Evolutionary conservation across 2,888 invertebrate genomes (phyloP), one percentile per base, ranked within the genome.

Genomic region (Pristionchus maxplancki): DNA sequence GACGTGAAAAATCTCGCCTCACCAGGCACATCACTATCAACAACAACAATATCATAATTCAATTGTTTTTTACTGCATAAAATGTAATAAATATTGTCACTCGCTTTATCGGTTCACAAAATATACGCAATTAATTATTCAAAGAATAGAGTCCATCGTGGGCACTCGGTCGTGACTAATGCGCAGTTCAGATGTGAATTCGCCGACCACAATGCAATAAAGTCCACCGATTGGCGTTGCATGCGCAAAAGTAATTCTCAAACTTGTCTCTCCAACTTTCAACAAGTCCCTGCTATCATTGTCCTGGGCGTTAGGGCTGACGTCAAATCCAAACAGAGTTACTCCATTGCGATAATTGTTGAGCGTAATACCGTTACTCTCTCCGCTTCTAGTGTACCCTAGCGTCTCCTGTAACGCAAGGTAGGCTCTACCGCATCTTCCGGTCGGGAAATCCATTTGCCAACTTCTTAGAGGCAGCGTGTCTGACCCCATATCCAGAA

Each of bases 401-500:
- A 81, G 48, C 9, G 81, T 50, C 20, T 78, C 81, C 8, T 81
- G 81, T 9, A 81, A 48, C 17, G 48, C 81, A 3, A 81, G 17
- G 17, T 81, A 81, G 40, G 74, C 37, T 11, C 81, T 44, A n/a
- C 13, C 44, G 48, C n/a, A 48, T 9, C 48, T 8, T 0, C 50
- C 44, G 15, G 44, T 81, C 4, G 24, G 48, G 11, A 81, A 81
- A 48, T 81, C 50, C 4, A 81, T 11, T n/a, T 81, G 44, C 81
- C 81, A 81, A 17, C 44, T 48, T 1, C 81, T 5, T 1, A 81
- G 31, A 28, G 81, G 81, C 2, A 81, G n/a, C 0, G 81, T 48
- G 4, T 81, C 81, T 0, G 44, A 24, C 17, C 81, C 81, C 44
- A 81, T 81, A 20, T 81, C 81, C 48, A 81, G 50, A 81, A 48